These are phyloP conservation scores for Oriolus oriolus DNA, from an alignment of 2,113 vertebrate species.

Conservation along the genomic window DNA sequence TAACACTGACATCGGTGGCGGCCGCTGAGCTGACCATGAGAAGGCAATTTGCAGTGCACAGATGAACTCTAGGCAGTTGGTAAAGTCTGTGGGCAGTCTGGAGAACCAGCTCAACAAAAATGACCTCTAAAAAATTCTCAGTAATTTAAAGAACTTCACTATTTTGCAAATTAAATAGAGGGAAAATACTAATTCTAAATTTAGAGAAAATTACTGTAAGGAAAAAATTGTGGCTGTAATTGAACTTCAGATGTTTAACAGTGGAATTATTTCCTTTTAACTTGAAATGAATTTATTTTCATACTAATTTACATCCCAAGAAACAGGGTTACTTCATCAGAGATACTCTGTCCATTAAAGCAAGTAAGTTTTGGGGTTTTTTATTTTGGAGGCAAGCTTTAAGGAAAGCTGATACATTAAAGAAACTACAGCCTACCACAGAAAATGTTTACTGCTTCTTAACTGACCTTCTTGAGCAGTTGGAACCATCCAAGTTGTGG, in stretches of 20 bases:
- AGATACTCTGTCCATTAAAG: not conserved
- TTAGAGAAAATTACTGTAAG: not conserved
- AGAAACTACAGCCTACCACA: not conserved
- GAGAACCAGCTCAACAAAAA: not conserved
- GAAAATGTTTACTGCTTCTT: not conserved
- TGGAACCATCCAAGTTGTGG: constrained; percentile 85
- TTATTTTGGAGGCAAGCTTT: not conserved
- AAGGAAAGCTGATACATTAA: not conserved
- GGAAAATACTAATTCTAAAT: not conserved
- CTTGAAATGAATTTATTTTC: not conserved
- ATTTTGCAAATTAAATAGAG: not conserved
- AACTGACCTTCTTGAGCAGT: constrained; percentile 82
- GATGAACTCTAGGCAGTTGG: not conserved
- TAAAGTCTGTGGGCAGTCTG: not conserved
- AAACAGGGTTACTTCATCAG: not conserved
- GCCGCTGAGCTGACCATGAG: not conserved
- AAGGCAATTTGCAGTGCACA: not conserved
- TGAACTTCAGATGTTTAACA: not conserved
- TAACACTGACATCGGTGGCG: accelerated
- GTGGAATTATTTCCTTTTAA: not conserved
- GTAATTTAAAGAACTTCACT: not conserved
- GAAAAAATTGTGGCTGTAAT: not conserved
- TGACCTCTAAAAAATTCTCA: not conserved
- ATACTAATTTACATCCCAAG: not conserved
- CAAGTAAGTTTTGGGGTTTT: not conserved